Evolutionary conservation across 92 coral and sea anemone species (phyloP).

Genomic region (Phymanthus crucifer): DNA sequence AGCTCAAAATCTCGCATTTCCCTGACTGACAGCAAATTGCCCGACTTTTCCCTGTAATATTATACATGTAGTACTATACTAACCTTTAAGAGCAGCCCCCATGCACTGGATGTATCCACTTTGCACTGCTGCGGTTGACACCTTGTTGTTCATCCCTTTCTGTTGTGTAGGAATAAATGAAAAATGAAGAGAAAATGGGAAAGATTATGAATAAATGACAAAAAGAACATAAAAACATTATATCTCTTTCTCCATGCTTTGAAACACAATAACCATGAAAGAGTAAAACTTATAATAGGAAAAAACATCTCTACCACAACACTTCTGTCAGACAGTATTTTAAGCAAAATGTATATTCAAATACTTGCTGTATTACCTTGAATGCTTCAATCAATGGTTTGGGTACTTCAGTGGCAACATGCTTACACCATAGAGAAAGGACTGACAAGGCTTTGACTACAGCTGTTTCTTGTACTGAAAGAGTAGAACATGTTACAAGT

Average conservation of each 20-base stretch:
- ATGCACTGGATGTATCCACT: conserved; percentile 80
- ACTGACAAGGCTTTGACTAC: conserved; percentile 77
- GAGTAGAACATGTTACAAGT: background rate
- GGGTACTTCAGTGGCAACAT: conserved; percentile 72
- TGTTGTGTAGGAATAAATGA: conserved; percentile 21
- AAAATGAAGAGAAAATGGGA: background rate
- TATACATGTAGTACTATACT: no score
- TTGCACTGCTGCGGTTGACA: conserved; percentile 74
- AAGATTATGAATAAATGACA: background rate
- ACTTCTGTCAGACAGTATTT: background rate
- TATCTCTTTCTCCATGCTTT: no score
- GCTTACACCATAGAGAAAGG: conserved; percentile 77
- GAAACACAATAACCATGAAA: no score
- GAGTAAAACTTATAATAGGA: no score
- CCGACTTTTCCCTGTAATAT: no score
- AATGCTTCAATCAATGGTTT: conserved; percentile 67
- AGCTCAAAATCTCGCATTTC: no score
- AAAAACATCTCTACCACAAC: no score
- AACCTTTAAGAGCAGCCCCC: conserved; percentile 81
- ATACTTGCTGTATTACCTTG: conserved; percentile 51
- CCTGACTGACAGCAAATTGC: no score
- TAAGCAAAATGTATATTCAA: background rate
- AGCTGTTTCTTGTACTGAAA: conserved; percentile 80
- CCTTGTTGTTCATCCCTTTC: conserved; percentile 93
- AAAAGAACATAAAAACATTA: no score